phyloP scores from a whole-genome alignment of 2,113 vertebrate species.

The Emydura subglobosa region DNA sequence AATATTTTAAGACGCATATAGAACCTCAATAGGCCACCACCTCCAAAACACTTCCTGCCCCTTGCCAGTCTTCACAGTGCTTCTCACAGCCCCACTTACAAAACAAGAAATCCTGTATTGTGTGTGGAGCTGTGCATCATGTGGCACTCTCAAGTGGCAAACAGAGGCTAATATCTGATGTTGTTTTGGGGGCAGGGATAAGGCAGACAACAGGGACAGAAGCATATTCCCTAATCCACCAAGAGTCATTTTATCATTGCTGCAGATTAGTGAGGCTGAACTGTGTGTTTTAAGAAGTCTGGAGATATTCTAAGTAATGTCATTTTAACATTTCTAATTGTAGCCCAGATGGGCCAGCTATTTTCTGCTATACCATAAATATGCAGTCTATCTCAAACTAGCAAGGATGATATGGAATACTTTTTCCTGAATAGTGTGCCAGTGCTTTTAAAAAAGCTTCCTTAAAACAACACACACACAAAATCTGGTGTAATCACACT shows the following conservation, averaged over 20 bases:
- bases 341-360: slow-evolving; percentile 35
- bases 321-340: slow-evolving; percentile 49
- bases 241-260: slow-evolving; percentile 37
- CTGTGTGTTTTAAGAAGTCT: slow-evolving; percentile 29
- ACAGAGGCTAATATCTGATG: neutral
- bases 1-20: neutral
- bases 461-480: neutral
- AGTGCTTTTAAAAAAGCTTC: neutral
- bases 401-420: neutral
- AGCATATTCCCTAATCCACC: neutral
- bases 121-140: neutral
- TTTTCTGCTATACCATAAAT: slow-evolving; percentile 26
- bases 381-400: neutral
- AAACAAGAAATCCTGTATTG: neutral
- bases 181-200: neutral
- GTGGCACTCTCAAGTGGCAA: neutral
- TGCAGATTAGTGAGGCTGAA: slow-evolving; percentile 11
- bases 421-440: neutral
- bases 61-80: neutral
- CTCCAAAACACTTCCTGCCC: neutral
- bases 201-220: neutral
- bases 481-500: neutral
- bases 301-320: slow-evolving; percentile 14
- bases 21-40: neutral
- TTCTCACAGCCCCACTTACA: neutral